These are phyloP conservation scores for Clarias pachynema DNA, from an alignment of 2,797 vertebrate species.

Conservation along the genomic window DNA sequence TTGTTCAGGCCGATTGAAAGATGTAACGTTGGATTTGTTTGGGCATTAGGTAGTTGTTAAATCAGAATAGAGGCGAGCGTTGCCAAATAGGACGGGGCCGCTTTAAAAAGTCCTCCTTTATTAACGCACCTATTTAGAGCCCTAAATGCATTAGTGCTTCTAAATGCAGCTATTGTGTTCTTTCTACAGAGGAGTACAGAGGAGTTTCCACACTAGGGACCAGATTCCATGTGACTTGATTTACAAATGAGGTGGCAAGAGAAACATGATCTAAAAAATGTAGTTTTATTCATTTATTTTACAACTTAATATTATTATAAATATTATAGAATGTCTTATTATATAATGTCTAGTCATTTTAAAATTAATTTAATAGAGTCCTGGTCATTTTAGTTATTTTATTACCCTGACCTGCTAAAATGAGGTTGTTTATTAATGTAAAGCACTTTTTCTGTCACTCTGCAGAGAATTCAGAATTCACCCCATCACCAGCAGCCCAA, in stretches of 20 bases:
- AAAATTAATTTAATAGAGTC: neutral
- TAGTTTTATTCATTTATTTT: neutral
- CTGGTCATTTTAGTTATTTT: neutral
- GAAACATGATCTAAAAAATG: neutral
- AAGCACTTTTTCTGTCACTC: neutral
- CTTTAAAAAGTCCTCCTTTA: neutral
- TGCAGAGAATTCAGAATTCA: no score
- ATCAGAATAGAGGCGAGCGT: neutral
- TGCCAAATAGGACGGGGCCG: neutral
- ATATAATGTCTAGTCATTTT: neutral
- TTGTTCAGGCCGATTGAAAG: neutral
- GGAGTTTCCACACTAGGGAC: neutral
- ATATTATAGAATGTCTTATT: neutral
- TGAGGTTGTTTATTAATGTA: neutral
- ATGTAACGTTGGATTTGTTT: neutral
- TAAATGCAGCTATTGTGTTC: neutral
- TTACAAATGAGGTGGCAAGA: neutral
- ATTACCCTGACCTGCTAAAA: neutral
- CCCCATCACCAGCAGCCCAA: no score
- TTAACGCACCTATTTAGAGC: neutral
- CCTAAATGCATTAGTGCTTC: neutral
- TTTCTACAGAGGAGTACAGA: neutral
- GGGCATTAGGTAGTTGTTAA: neutral
- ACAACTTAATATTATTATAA: neutral
- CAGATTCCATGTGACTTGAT: neutral